These are phyloP conservation scores for Coenonympha glycerion DNA, from an alignment of 2,888 invertebrate species.

Conservation along the genomic window DNA sequence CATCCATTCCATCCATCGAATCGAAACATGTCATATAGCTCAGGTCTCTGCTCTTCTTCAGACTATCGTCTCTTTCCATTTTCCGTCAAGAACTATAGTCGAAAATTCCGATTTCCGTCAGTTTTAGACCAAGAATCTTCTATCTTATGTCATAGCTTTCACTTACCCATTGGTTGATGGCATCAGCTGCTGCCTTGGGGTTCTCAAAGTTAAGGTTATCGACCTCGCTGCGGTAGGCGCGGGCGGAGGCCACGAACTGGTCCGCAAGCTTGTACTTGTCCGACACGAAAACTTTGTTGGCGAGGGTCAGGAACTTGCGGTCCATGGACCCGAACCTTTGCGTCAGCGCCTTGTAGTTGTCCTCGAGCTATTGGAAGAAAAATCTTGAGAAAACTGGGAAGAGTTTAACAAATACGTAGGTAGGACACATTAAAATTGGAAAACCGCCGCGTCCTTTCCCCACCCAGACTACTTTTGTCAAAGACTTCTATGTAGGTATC, in stretches of 20 bases:
- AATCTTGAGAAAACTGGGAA: no score
- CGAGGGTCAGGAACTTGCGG: conserved; percentile 38
- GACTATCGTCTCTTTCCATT: no score
- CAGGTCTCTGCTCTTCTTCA: no score
- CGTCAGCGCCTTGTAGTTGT: conserved; percentile 32
- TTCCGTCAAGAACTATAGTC: neutral
- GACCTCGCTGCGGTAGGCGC: conserved; percentile 28
- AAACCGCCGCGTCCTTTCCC: no score
- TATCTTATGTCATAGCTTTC: neutral
- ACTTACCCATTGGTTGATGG: conserved; percentile 17
- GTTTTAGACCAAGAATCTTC: conserved; percentile 17
- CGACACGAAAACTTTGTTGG: conserved; percentile 44
- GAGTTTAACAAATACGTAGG: no score
- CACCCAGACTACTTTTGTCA: no score
- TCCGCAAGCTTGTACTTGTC: conserved; percentile 31
- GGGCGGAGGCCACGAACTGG: conserved; percentile 30
- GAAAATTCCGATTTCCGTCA: neutral
- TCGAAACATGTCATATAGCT: no score
- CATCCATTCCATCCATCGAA: no score
- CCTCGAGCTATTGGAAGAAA: conserved; percentile 36
- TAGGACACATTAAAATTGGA: no score
- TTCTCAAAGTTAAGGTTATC: conserved; percentile 9
- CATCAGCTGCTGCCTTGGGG: conserved; percentile 2
- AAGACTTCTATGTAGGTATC: no score
- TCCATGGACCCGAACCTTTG: conserved; percentile 35